These are phyloP conservation scores for Odontocolon sp. DNA, from an alignment of 2,888 invertebrate species.

Conservation along the genomic window DNA sequence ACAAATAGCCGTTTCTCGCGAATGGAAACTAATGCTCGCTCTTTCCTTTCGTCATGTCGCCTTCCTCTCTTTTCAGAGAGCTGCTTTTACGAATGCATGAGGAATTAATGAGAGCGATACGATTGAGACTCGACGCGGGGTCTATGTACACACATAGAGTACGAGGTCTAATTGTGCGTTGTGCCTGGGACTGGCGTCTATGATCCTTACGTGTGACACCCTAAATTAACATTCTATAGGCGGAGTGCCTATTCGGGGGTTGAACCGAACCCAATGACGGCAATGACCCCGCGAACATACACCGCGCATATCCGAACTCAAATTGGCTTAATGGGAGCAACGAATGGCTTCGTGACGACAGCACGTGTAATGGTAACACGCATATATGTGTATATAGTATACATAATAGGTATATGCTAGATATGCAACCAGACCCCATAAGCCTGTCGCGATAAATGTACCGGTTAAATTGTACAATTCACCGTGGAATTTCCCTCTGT, in stretches of 20 bases:
- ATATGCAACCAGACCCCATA: background rate
- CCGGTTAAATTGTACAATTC: constrained; percentile 44
- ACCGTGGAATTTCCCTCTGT: constrained; percentile 1
- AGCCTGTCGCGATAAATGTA: constrained; percentile 48
- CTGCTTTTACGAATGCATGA: too few species aligned
- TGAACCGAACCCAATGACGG: constrained; percentile 40
- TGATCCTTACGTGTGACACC: constrained; percentile 62
- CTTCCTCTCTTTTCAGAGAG: too few species aligned
- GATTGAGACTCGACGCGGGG: too few species aligned
- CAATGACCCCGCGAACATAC: constrained; percentile 23
- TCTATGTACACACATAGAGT: background rate
- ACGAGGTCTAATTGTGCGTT: constrained; percentile 16
- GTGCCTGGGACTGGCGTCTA: constrained; percentile 67
- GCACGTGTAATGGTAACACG: constrained; percentile 11
- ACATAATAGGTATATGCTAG: background rate
- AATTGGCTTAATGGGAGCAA: constrained; percentile 56
- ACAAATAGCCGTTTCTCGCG: too few species aligned
- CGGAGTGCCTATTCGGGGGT: constrained; percentile 40
- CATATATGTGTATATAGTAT: constrained; percentile 6
- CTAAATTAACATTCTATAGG: constrained; percentile 61
- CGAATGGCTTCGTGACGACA: constrained; percentile 51
- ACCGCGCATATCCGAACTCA: constrained; percentile 40
- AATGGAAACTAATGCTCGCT: too few species aligned
- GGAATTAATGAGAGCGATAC: too few species aligned
- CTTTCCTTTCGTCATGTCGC: too few species aligned